These are phyloP conservation scores for Darevskia nairensis DNA, from an alignment of 2,797 vertebrate species.

Conservation along the genomic window DNA sequence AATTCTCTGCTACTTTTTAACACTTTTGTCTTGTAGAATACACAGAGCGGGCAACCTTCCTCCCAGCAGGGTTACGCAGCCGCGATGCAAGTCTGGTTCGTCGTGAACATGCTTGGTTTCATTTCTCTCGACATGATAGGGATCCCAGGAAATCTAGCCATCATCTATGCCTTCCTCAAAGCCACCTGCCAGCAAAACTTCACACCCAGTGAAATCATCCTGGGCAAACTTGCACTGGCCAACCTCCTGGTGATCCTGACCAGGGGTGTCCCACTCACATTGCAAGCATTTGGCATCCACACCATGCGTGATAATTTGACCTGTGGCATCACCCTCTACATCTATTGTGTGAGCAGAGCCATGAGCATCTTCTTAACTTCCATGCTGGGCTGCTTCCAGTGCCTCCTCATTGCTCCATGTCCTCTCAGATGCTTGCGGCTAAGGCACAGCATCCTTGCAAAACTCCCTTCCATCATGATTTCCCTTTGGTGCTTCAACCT, in stretches of 20 bases:
- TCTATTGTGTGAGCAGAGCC: conserved; percentile 54
- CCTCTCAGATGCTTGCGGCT: conserved; percentile 27
- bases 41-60: background rate
- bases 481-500: conserved; percentile 51
- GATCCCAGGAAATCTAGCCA: conserved; percentile 61
- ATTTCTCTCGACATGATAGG: conserved; percentile 57
- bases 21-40: conserved; percentile 11
- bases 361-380: conserved; percentile 61
- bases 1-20: background rate
- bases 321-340: conserved; percentile 52
- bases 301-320: conserved; percentile 24
- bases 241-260: conserved; percentile 59
- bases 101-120: conserved; percentile 57
- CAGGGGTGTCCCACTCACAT: conserved; percentile 49
- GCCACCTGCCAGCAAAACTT: conserved; percentile 37
- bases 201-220: conserved; percentile 51
- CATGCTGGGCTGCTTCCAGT: conserved; percentile 60
- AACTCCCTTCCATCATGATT: conserved; percentile 36
- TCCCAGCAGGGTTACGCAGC: background rate
- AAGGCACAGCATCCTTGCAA: conserved; percentile 33
- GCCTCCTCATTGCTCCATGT: conserved; percentile 46
- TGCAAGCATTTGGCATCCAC: conserved; percentile 30
- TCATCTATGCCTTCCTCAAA: conserved; percentile 57
- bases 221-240: conserved; percentile 50
- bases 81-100: conserved; percentile 53